These are phyloP conservation scores for Ursus arctos DNA, from an alignment of 2,113 vertebrate species.

Conservation along the genomic window DNA sequence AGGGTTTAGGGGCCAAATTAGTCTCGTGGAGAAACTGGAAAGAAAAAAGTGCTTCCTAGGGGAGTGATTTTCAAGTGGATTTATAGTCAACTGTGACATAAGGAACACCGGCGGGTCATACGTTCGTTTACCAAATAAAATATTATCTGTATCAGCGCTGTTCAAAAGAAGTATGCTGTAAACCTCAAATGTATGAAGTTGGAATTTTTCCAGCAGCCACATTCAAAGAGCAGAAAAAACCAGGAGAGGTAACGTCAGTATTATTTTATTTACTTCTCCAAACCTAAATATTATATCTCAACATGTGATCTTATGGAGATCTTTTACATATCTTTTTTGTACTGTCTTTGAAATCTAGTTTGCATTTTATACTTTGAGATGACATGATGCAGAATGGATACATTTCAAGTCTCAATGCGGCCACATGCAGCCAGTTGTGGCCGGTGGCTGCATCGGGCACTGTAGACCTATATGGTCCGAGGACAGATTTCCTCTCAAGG, in stretches of 20 bases:
- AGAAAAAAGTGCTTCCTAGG: neutral
- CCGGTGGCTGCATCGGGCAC: no score
- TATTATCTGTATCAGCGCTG: no score
- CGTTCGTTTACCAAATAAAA: neutral
- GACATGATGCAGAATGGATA: neutral
- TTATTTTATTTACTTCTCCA: neutral
- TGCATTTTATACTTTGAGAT: neutral
- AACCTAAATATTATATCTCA: constrained; percentile 6
- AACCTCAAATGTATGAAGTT: neutral
- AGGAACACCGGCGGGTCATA: neutral
- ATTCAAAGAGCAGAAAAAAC: neutral
- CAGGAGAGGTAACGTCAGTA: neutral
- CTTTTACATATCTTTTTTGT: constrained; percentile 1
- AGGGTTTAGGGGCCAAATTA: constrained; percentile 28
- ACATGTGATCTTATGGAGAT: neutral
- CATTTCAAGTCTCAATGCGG: neutral
- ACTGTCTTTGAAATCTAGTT: constrained; percentile 5
- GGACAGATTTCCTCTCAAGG: neutral
- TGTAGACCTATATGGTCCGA: neutral
- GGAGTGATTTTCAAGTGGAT: neutral
- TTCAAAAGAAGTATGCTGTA: neutral
- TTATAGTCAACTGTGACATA: neutral
- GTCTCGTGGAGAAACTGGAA: constrained; percentile 49
- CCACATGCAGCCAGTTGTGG: neutral
- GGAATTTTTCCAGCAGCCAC: neutral